Conservation (phyloP, 2,113 vertebrate species). For the Epinephelus fuscoguttatus region DNA sequence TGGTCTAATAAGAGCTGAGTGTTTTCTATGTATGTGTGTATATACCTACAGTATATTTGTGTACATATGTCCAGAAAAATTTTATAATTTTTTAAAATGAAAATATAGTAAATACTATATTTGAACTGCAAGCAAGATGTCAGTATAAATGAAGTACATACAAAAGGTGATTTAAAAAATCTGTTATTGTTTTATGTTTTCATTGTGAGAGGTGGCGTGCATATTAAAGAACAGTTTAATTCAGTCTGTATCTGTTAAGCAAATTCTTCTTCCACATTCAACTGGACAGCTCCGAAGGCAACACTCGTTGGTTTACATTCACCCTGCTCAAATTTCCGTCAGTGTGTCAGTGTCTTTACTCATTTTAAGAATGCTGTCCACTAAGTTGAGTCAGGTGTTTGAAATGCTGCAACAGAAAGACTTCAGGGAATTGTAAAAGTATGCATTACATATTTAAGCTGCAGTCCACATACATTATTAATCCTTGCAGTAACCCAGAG, state of each 20-base stretch:
- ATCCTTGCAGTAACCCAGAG: background rate
- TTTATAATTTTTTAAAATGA: constrained; percentile 85
- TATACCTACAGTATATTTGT: constrained; percentile 71
- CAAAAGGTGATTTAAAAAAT: constrained; percentile 66
- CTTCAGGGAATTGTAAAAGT: too few species aligned
- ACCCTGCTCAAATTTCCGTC: background rate
- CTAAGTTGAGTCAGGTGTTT: background rate
- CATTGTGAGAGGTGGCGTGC: constrained; percentile 72
- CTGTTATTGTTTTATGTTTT: constrained; percentile 66
- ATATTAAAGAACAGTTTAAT: constrained; percentile 67
- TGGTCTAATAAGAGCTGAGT: constrained; percentile 42
- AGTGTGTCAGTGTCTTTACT: background rate
- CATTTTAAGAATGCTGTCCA: background rate
- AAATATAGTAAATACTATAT: constrained; percentile 74
- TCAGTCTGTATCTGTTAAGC: background rate
- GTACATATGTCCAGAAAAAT: constrained; percentile 77
- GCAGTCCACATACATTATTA: background rate
- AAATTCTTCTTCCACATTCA: background rate
- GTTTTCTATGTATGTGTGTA: constrained; percentile 71
- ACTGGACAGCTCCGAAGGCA: too few species aligned
- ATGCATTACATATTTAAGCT: background rate
- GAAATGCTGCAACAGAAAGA: too few species aligned
- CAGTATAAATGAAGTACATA: constrained; percentile 74
- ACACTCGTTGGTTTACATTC: background rate
- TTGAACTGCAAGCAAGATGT: constrained; percentile 64